Percentiles rank a stretch among this genome's conserved stretches.
Evolutionary conservation across 2,888 invertebrate species (phyloP).

Genomic region (Cantharis nigra): DNA sequence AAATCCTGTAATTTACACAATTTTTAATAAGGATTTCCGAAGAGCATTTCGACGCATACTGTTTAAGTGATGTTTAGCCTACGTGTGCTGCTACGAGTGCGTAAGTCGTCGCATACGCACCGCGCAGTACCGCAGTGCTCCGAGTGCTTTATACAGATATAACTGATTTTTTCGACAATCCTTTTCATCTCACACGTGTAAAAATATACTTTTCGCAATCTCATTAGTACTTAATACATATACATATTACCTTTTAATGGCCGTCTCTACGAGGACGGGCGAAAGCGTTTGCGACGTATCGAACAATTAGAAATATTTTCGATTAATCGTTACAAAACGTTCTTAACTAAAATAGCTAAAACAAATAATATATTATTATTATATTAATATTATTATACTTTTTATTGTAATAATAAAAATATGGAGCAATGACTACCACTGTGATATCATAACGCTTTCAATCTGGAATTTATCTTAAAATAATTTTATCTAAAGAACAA

Average conservation of each 20-base stretch:
- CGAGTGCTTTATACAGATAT: slow-evolving; percentile 58
- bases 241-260: slow-evolving; percentile 13
- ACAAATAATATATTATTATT: slow-evolving; percentile 8
- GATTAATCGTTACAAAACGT: slow-evolving; percentile 6
- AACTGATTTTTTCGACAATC: slow-evolving; percentile 48
- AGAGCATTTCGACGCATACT: slow-evolving; percentile 93
- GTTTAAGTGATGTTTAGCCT: slow-evolving; percentile 91
- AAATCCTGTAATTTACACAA: slow-evolving; percentile 95
- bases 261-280: slow-evolving; percentile 10
- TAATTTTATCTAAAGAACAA: slow-evolving; percentile 51
- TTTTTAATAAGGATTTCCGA: slow-evolving; percentile 97
- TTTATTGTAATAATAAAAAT: slow-evolving; percentile 39
- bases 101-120: slow-evolving; percentile 66
- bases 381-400: slow-evolving; percentile 19
- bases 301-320: slow-evolving; percentile 2
- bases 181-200: slow-evolving; percentile 34
- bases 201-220: slow-evolving; percentile 21
- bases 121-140: slow-evolving; percentile 67
- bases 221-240: slow-evolving; percentile 14
- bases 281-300: slow-evolving; percentile 7
- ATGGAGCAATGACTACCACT: slow-evolving; percentile 59
- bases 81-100: slow-evolving; percentile 81
- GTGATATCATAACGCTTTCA: slow-evolving; percentile 59
- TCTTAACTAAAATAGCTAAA: slow-evolving; percentile 18
- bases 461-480: slow-evolving; percentile 55